Evolutionary conservation across 2,797 vertebrate genomes (phyloP).

Genomic region (Cygnus olor): DNA sequence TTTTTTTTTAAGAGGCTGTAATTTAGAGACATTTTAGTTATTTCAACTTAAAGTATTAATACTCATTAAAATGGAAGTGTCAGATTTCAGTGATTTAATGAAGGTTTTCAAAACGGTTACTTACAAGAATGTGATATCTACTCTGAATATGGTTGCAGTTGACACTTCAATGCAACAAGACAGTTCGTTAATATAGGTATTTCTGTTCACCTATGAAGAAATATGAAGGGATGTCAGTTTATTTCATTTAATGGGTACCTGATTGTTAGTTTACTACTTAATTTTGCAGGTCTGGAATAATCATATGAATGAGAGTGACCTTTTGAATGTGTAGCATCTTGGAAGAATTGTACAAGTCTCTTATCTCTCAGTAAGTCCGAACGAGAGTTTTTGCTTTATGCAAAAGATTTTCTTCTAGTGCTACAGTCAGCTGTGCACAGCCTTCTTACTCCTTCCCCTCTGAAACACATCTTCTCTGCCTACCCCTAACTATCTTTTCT

Average conservation of each 20-base stretch:
- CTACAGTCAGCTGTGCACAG: not conserved
- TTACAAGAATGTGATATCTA: not conserved
- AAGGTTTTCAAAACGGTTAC: not conserved
- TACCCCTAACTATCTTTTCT: not conserved
- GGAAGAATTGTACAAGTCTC: not conserved
- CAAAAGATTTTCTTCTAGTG: not conserved
- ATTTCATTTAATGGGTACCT: not conserved
- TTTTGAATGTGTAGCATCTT: not conserved
- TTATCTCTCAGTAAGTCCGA: not conserved
- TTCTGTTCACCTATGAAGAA: not conserved
- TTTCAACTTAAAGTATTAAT: not conserved
- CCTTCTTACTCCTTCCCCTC: not conserved
- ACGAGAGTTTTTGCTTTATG: not conserved
- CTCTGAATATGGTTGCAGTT: not conserved
- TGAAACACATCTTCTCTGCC: not conserved
- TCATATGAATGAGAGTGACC: not conserved
- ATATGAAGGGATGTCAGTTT: not conserved
- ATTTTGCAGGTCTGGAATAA: not conserved
- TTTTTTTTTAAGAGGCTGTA: not conserved
- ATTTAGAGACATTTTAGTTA: not conserved
- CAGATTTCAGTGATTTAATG: not conserved
- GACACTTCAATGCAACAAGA: not conserved
- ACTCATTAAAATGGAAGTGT: not conserved
- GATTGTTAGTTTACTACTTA: not conserved
- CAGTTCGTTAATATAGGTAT: not conserved